These are phyloP conservation scores for Hymenopus coronatus DNA, from an alignment of 2,888 invertebrate species.

Conservation along the genomic window DNA sequence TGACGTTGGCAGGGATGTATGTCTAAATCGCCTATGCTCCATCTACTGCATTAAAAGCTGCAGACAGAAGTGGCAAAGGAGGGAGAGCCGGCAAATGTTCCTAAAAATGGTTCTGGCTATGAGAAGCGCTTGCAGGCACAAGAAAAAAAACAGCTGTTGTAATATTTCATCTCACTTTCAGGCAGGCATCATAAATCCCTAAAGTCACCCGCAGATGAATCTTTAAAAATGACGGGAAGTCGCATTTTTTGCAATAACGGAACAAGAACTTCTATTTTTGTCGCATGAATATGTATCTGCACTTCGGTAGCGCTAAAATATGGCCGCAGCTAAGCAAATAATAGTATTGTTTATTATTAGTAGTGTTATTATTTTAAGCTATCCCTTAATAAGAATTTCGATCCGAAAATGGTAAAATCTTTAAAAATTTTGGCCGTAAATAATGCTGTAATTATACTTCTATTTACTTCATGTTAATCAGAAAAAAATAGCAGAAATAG, in stretches of 20 bases:
- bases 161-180: slow-evolving; percentile 23
- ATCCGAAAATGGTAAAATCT: too few relatives aligned
- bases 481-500: too few relatives aligned
- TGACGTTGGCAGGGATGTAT: not conserved
- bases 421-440: too few relatives aligned
- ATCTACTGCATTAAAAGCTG: not conserved
- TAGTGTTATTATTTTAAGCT: too few relatives aligned
- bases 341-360: too few relatives aligned
- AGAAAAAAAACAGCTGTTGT: slow-evolving; percentile 26
- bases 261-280: too few relatives aligned
- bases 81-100: not conserved
- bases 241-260: not conserved
- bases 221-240: not conserved
- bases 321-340: too few relatives aligned
- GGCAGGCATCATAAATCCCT: slow-evolving; percentile 25
- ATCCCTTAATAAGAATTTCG: too few relatives aligned
- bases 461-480: too few relatives aligned
- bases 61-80: not conserved
- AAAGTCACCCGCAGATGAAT: not conserved
- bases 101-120: not conserved
- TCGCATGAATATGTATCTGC: too few relatives aligned
- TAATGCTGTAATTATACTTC: too few relatives aligned
- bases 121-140: not conserved
- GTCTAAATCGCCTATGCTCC: not conserved
- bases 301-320: too few relatives aligned